Percentiles rank a stretch among this genome's conserved stretches.
Evolutionary conservation across 2,888 invertebrate genomes (phyloP).

Genomic region (Cyaniris semiargus): DNA sequence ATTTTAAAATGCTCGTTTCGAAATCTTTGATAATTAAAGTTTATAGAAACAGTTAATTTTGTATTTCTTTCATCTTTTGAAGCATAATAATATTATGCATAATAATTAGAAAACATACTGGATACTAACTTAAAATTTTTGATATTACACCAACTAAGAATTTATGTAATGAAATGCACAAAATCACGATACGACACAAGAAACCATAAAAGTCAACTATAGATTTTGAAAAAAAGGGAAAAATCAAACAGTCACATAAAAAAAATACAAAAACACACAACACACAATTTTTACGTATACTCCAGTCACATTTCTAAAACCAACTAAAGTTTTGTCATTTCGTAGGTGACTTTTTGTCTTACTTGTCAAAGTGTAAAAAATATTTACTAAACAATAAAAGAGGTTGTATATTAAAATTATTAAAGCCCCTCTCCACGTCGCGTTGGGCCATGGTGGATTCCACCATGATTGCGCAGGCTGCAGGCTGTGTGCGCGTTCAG

Average conservation of each 20-base stretch:
- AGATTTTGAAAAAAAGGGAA: constrained; percentile 67
- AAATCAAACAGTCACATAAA: constrained; percentile 74
- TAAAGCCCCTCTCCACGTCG: too few species aligned
- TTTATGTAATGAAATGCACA: constrained; percentile 10
- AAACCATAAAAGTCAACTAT: constrained; percentile 52
- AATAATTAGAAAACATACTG: background rate
- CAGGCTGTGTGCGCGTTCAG: too few species aligned
- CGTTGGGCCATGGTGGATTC: too few species aligned
- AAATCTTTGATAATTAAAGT: background rate
- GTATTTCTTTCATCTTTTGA: background rate
- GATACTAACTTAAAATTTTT: background rate
- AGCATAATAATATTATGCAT: background rate
- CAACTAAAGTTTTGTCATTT: constrained; percentile 51
- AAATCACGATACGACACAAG: constrained; percentile 55
- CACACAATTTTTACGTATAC: constrained; percentile 73
- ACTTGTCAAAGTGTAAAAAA: background rate
- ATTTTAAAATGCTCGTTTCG: background rate
- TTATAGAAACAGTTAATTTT: background rate
- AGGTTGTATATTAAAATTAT: too few species aligned
- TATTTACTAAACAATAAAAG: background rate
- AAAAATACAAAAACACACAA: constrained; percentile 75
- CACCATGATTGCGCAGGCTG: too few species aligned
- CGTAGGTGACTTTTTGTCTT: background rate
- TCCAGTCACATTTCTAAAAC: constrained; percentile 74
- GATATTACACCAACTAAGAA: background rate